Conservation (phyloP, 2,113 vertebrate species). For the Lanius collurio region DNA sequence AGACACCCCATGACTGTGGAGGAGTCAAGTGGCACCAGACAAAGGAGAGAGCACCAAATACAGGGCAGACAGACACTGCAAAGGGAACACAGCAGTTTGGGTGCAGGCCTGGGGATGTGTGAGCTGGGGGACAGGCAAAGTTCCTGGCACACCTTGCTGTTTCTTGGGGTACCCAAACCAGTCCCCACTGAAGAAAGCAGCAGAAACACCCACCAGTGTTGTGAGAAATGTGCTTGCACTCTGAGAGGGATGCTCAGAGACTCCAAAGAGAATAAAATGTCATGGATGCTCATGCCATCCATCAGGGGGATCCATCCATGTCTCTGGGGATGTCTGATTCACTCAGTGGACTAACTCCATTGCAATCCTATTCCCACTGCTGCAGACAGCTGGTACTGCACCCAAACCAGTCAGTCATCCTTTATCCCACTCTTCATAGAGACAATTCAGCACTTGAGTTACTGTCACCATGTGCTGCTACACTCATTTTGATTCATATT, state of each 20-base stretch:
- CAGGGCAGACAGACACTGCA: fast-evolving
- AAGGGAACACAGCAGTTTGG: fast-evolving
- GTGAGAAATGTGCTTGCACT: neutral
- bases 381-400: neutral
- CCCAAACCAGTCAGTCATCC: neutral
- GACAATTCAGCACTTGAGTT: neutral
- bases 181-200: neutral
- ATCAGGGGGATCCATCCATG: neutral
- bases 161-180: neutral
- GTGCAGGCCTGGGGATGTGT: neutral
- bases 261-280: neutral
- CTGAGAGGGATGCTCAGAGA: fast-evolving
- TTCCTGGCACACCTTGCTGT: neutral
- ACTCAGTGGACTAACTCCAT: neutral
- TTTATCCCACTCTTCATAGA: neutral
- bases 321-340: neutral
- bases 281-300: neutral
- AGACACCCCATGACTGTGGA: neutral
- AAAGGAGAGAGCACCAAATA: neutral
- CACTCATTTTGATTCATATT: neutral
- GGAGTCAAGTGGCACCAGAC: neutral
- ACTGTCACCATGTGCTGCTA: neutral
- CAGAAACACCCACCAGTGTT: neutral
- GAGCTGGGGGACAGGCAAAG: neutral
- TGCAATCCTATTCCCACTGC: neutral